Conservation (phyloP, 64 coral and sea anemone species). For the Stylophora pistillata region DNA sequence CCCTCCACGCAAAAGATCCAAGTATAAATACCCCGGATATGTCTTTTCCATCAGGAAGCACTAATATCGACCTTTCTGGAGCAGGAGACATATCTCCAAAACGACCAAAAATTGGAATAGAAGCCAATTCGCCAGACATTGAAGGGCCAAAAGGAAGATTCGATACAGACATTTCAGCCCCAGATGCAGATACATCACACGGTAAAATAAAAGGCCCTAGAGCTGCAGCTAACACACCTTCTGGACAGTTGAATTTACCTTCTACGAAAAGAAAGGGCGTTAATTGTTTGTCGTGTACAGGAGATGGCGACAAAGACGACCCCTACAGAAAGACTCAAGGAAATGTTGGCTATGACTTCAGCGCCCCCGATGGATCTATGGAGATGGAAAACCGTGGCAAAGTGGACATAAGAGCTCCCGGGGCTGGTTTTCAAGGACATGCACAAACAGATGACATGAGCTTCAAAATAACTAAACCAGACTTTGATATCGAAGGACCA, state of each 20-base stretch:
- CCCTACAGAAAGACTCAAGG: conserved; percentile 6
- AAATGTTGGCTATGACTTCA: background rate
- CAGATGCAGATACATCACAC: background rate
- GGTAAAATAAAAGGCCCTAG: background rate
- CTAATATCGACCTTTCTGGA: background rate
- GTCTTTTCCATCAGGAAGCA: background rate
- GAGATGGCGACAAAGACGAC: background rate
- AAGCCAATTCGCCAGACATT: background rate
- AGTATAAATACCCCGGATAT: background rate
- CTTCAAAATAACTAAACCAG: background rate
- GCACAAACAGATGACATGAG: no score
- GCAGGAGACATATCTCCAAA: background rate
- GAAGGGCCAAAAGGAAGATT: background rate
- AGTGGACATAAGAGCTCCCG: background rate
- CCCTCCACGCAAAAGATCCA: background rate
- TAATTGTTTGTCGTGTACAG: conserved; percentile 4
- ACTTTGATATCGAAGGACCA: background rate
- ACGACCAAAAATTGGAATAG: background rate
- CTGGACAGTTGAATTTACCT: background rate
- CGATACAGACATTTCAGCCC: background rate
- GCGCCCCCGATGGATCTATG: background rate
- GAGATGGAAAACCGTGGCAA: no score
- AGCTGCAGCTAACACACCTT: background rate
- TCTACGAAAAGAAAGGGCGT: background rate
- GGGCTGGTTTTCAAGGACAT: background rate